A percentile compares a stretch with the other conserved stretches of the same genome.
These are phyloP conservation scores for Nipponia nippon DNA, from an alignment of 2,113 vertebrate species.

Conservation along the genomic window DNA sequence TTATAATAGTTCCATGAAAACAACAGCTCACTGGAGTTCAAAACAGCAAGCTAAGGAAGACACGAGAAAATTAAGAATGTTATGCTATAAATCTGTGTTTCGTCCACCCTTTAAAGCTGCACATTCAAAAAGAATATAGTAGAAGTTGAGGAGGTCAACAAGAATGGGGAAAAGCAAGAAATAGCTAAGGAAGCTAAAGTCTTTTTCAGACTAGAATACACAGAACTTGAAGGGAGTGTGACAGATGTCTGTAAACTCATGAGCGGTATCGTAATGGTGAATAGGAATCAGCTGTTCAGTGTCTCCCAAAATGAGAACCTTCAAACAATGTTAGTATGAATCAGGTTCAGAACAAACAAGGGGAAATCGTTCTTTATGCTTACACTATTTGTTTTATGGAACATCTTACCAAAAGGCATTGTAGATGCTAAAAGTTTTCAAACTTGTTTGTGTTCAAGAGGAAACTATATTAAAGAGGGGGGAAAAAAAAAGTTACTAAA, in stretches of 20 bases:
- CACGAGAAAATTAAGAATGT: background rate
- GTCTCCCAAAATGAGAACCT: background rate
- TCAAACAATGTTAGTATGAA: background rate
- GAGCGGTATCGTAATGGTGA: background rate
- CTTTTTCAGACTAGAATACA: background rate
- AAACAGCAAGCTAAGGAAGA: background rate
- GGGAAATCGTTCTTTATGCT: background rate
- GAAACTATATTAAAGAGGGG: background rate
- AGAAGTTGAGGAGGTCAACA: background rate
- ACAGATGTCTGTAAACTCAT: background rate
- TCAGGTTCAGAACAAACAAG: background rate
- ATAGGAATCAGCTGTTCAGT: background rate
- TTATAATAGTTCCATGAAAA: background rate
- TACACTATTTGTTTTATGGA: background rate
- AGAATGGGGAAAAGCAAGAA: background rate
- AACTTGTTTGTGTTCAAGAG: background rate
- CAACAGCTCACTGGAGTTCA: background rate
- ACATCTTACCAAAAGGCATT: background rate
- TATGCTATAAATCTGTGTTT: background rate
- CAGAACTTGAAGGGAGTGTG: background rate
- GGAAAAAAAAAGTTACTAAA: background rate
- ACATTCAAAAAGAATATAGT: background rate
- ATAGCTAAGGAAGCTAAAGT: background rate
- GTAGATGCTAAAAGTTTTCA: background rate
- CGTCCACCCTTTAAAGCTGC: background rate